Evolutionary conservation across 2,113 vertebrate genomes (phyloP), one percentile per base, ranked within the genome.

Genomic region (Podarcis raffonei): DNA sequence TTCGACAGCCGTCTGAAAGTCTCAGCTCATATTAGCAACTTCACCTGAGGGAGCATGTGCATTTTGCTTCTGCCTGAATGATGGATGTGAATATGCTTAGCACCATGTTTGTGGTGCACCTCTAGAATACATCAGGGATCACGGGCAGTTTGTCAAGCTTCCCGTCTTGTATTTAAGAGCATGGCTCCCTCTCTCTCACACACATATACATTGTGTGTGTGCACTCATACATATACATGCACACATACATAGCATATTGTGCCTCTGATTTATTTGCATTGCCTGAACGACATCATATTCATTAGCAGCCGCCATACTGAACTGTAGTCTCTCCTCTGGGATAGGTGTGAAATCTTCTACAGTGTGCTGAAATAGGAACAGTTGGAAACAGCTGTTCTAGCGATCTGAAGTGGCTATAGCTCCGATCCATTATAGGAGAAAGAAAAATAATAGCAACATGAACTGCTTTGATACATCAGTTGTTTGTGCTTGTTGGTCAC

Each of bases 271-370:
- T 4, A 20, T 81, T 78, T 84, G 27, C 66, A 6, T 83, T 89
- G 90, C 25, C 39, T 42, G 35, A 85, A 11, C 37, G 25, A 85
- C n/a, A 76, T 35, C 87, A n/a, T 82, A 71, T 1, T 1, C 42
- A 85, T 3, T 23, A 81, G 15, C 4, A 90, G 32, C 48, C 71
- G 85, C 48, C 69, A 30, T 65, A 25, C 20, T 53, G 48, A 53
- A 12, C 20, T 69, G 20, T 20, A 35, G 37, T 72, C 32, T 32
- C 13, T 35, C 27, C 59, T 90, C 32, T 81, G 86, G 65, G 68
- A 13, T 88, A 91, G 91, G 78, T 90, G 12, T 87, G 79, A 81
- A 87, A 81, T 86, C 87, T 88, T 5, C 68, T 89, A 32, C 86
- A 87, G 81, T 79, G 37, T 5, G 4, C 83, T 87, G 82, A 83